Conservation (phyloP, 2,113 vertebrate species). For the Scopus umbretta region DNA sequence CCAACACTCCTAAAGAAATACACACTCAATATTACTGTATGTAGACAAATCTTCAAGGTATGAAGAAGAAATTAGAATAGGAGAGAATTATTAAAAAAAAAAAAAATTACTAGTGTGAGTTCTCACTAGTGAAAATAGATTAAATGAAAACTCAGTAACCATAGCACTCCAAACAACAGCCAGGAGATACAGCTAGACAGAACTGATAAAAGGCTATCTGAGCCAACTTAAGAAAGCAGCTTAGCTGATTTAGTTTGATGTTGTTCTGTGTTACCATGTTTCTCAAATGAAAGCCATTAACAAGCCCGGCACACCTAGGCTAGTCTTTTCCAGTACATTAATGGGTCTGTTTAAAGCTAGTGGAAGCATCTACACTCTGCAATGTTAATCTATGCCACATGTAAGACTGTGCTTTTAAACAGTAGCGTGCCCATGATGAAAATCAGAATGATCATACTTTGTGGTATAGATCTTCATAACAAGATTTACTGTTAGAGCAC, state of each 20-base stretch:
- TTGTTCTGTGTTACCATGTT: fast-evolving
- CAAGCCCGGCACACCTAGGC: neutral
- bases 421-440: neutral
- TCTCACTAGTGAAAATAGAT: neutral
- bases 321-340: neutral
- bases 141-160: neutral
- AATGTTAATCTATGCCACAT: neutral
- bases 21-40: neutral
- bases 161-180: neutral
- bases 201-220: neutral
- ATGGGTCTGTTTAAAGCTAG: neutral
- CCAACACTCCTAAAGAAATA: neutral
- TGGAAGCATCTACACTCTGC: neutral
- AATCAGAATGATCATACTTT: neutral
- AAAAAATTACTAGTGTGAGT: neutral
- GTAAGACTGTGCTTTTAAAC: neutral
- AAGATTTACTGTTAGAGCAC: neutral
- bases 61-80: neutral
- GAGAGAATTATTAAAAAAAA: neutral
- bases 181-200: neutral
- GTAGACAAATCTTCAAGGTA: neutral
- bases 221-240: neutral
- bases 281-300: neutral
- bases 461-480: neutral
- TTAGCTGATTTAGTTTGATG: neutral